These are phyloP conservation scores for Epizoanthus rinbou DNA, from an alignment of 92 coral and sea anemone genomes.

Conservation along the genomic window DNA sequence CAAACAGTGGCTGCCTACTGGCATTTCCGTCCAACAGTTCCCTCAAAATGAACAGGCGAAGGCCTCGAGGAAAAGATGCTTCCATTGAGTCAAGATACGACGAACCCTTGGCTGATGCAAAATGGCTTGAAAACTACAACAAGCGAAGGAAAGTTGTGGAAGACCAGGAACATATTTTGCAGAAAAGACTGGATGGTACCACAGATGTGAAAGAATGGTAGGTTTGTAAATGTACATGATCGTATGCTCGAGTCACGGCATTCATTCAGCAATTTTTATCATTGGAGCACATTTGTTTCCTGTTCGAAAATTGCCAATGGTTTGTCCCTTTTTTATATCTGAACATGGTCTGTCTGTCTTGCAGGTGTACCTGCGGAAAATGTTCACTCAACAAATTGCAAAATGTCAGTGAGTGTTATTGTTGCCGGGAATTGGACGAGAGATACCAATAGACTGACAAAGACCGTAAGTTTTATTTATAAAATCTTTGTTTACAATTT, in stretches of 20 bases:
- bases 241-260: not conserved
- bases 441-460: constrained; percentile 44
- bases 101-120: too few relatives aligned
- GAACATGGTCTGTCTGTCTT: not conserved
- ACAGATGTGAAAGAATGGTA: not conserved
- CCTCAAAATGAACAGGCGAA: too few relatives aligned
- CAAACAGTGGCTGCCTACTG: too few relatives aligned
- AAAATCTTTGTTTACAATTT: too few relatives aligned
- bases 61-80: too few relatives aligned
- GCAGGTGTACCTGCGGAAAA: constrained; percentile 58
- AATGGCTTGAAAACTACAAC: too few relatives aligned
- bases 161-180: too few relatives aligned
- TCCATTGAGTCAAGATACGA: too few relatives aligned
- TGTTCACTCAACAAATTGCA: constrained; percentile 35
- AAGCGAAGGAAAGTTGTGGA: too few relatives aligned
- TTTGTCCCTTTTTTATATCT: not conserved
- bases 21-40: too few relatives aligned
- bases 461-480: constrained; percentile 18
- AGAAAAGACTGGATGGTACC: too few relatives aligned
- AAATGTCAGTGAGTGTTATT: constrained; percentile 59
- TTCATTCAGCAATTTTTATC: not conserved
- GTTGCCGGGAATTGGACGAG: constrained; percentile 54
- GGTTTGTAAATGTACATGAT: not conserved
- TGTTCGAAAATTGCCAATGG: not conserved
- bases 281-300: not conserved